phyloP scores from a whole-genome alignment of 2,797 vertebrate species.

The Bovichtus variegatus region DNA sequence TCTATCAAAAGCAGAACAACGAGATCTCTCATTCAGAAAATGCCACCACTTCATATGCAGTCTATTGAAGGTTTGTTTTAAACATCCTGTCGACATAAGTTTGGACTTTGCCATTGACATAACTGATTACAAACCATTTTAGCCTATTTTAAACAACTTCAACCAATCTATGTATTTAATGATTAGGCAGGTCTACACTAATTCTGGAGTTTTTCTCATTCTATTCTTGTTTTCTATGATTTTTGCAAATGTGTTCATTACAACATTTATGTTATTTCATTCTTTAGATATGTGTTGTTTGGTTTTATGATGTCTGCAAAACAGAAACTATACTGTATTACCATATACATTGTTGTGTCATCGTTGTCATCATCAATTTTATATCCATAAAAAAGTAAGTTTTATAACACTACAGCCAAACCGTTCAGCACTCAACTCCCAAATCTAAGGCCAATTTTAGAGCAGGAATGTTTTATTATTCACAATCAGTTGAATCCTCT shows the following conservation, averaged over 20 bases:
- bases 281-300: background rate
- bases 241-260: background rate
- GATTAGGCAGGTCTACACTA: fast-evolving
- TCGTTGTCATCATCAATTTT: background rate
- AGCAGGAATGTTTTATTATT: too few species aligned
- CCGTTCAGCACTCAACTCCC: background rate
- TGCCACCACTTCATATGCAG: background rate
- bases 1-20: background rate
- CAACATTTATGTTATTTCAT: background rate
- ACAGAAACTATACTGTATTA: too few species aligned
- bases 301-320: background rate
- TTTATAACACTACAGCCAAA: background rate
- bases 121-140: background rate
- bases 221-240: background rate
- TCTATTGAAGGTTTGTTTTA: background rate
- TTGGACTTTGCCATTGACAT: background rate
- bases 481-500: too few species aligned
- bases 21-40: background rate
- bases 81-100: background rate
- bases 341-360: background rate
- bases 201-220: background rate
- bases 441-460: too few species aligned
- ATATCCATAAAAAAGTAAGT: background rate
- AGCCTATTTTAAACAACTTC: background rate
- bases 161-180: background rate